Evolutionary conservation across 1,140 invertebrate species (phyloP).

Genomic region (Drosophila pruinosa): DNA sequence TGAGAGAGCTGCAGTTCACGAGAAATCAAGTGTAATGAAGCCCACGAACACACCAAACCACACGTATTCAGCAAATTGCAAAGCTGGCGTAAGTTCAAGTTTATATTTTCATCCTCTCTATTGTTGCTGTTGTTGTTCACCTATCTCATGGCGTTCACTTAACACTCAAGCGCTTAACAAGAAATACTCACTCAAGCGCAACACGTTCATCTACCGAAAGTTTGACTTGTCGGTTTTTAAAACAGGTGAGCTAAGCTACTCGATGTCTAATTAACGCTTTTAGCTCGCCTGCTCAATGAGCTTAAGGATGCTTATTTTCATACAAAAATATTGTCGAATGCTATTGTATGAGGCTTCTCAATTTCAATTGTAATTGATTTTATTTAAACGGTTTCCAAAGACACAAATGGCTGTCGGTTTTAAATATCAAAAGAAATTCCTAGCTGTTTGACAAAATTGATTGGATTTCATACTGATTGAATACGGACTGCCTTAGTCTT

Average conservation of each 20-base stretch:
- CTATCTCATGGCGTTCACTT: constrained; percentile 2
- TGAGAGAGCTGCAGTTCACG: constrained; percentile 24
- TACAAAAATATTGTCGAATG: not conserved
- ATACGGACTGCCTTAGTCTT: too few relatives aligned
- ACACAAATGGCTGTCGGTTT: too few relatives aligned
- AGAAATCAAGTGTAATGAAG: constrained; percentile 79
- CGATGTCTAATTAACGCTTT: constrained; percentile 42
- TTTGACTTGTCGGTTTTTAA: constrained; percentile 34
- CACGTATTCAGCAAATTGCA: constrained; percentile 39
- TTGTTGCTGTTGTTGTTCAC: not conserved
- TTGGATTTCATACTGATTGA: too few relatives aligned
- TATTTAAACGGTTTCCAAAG: not conserved
- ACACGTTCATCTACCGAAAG: constrained; percentile 25
- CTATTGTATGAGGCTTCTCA: not conserved
- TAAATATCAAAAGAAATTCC: not conserved
- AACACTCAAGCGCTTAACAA: constrained; percentile 57
- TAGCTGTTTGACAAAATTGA: not conserved
- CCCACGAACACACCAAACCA: constrained; percentile 23
- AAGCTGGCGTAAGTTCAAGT: constrained; percentile 38
- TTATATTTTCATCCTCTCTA: constrained; percentile 23
- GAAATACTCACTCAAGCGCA: constrained; percentile 41
- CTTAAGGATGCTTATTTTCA: constrained; percentile 2
- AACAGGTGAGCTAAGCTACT: constrained; percentile 23
- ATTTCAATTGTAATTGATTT: constrained; percentile 21
- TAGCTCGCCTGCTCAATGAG: not conserved